Evolutionary conservation across 2,888 invertebrate species (phyloP).

Genomic region (Congeria kusceri): DNA sequence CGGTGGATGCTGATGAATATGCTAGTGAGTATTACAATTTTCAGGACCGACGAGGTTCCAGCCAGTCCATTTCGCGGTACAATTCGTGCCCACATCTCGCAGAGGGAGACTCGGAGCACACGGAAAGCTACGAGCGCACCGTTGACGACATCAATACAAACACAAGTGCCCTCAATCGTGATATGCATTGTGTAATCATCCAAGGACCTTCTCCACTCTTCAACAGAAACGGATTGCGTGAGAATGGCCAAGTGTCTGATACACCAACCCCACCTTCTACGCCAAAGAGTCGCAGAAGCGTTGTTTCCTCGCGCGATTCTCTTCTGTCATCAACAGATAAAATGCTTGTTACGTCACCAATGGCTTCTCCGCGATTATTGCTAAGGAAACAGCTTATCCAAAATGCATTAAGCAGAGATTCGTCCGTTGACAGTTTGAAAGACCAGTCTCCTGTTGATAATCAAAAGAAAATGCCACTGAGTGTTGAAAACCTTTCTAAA

Average conservation of each 20-base stretch:
- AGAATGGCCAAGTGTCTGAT: slow-evolving; percentile 64
- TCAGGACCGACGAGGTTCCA: slow-evolving; percentile 63
- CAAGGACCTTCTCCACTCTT: slow-evolving; percentile 48
- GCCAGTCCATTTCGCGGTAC: slow-evolving; percentile 65
- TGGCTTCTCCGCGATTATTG: slow-evolving; percentile 64
- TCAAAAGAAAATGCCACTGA: slow-evolving; percentile 38
- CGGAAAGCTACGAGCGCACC: slow-evolving; percentile 58
- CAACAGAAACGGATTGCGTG: slow-evolving; percentile 31
- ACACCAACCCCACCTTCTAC: slow-evolving; percentile 78
- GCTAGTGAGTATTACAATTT: slow-evolving; percentile 49
- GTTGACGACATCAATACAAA: slow-evolving; percentile 62
- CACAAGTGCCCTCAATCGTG: slow-evolving; percentile 30
- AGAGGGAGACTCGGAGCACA: slow-evolving; percentile 39
- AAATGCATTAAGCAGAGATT: slow-evolving; percentile 63
- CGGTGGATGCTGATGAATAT: slow-evolving; percentile 53
- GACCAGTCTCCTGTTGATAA: slow-evolving; percentile 20
- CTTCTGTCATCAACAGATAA: slow-evolving; percentile 56
- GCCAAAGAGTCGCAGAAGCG: slow-evolving; percentile 72
- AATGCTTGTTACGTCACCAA: slow-evolving; percentile 57
- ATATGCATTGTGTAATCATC: slow-evolving; percentile 41
- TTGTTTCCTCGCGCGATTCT: slow-evolving; percentile 64
- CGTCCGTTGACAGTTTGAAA: slow-evolving; percentile 59
- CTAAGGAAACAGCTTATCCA: slow-evolving; percentile 52
- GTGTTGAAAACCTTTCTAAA: slow-evolving; percentile 49
- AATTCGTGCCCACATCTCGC: slow-evolving; percentile 68